A percentile compares a stretch with the other conserved stretches of the same genome.
phyloP scores from a whole-genome alignment of 2,888 invertebrate species.

The Flexamia atlantica region DNA sequence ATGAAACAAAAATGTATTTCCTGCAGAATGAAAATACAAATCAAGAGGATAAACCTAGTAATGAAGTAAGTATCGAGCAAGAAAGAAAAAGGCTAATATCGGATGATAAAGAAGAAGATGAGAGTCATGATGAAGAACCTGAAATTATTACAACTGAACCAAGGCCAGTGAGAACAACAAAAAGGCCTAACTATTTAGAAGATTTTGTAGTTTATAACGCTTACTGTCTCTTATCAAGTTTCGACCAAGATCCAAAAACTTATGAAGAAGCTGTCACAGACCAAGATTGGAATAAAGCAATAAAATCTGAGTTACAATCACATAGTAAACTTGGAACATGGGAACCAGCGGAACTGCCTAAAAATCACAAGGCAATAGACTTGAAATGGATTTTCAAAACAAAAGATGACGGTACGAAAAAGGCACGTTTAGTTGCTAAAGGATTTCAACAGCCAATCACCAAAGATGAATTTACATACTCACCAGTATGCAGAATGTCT shows the following conservation, averaged over 20 bases:
- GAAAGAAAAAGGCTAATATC: background rate
- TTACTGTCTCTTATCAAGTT: conserved; percentile 59
- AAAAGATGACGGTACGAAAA: conserved; percentile 63
- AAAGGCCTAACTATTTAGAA: background rate
- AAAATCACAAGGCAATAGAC: conserved; percentile 57
- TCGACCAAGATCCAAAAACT: conserved; percentile 47
- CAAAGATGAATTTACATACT: background rate
- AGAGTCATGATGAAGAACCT: background rate
- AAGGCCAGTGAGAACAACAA: background rate
- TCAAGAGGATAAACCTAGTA: background rate
- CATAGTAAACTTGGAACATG: conserved; percentile 63
- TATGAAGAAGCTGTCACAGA: conserved; percentile 61
- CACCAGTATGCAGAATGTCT: conserved; percentile 51
- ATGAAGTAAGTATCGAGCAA: too few species aligned
- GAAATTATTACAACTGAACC: conserved; percentile 14
- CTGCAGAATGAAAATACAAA: conserved; percentile 31
- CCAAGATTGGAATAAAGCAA: conserved; percentile 61
- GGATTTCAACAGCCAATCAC: conserved; percentile 61
- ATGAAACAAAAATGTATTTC: conserved; percentile 55
- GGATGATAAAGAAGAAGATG: background rate
- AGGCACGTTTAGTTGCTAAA: conserved; percentile 64
- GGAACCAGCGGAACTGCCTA: conserved; percentile 54
- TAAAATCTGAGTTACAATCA: conserved; percentile 61
- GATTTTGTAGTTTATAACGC: conserved; percentile 64
- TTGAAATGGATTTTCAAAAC: conserved; percentile 64